A percentile compares a stretch with the other conserved stretches of the same genome.
These are phyloP conservation scores for Belgica antarctica DNA, from an alignment of 2,888 invertebrate species.

Conservation along the genomic window DNA sequence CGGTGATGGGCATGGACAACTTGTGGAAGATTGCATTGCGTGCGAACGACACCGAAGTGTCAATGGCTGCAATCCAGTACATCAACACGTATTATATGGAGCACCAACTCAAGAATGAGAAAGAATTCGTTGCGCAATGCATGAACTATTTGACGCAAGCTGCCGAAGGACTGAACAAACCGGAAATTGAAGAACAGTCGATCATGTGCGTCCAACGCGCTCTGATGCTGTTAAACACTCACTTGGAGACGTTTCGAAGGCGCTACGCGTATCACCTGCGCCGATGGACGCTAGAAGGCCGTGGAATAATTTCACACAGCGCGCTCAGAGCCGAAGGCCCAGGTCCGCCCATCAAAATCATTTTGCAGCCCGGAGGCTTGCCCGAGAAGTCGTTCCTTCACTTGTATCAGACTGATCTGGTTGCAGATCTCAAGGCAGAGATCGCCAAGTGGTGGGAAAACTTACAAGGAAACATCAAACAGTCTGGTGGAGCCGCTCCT, in stretches of 20 bases:
- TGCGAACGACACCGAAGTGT: constrained; percentile 90
- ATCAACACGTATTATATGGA: constrained; percentile 93
- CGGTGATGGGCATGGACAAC: constrained; percentile 84
- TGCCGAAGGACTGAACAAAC: constrained; percentile 65
- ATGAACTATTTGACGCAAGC: constrained; percentile 88
- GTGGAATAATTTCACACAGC: constrained; percentile 73
- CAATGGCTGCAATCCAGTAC: constrained; percentile 91
- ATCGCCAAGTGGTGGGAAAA: constrained; percentile 94
- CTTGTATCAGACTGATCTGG: constrained; percentile 79
- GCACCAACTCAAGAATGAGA: constrained; percentile 83
- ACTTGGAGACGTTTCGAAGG: constrained; percentile 86
- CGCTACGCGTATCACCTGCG: constrained; percentile 85
- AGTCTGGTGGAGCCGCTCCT: constrained; percentile 55
- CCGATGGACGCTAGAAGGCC: constrained; percentile 82
- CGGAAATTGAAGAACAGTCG: constrained; percentile 67
- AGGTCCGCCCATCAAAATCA: constrained; percentile 70
- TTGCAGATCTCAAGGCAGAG: constrained; percentile 89
- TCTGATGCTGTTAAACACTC: constrained; percentile 81
- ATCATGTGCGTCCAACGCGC: constrained; percentile 88
- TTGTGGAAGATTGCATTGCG: constrained; percentile 90
- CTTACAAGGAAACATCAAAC: constrained; percentile 53
- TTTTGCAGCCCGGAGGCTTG: constrained; percentile 84
- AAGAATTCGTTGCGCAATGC: constrained; percentile 89
- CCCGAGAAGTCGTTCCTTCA: constrained; percentile 80
- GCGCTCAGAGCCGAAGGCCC: constrained; percentile 56